These are phyloP conservation scores for Deilephila elpenor DNA, from an alignment of 2,888 invertebrate genomes.

Conservation along the genomic window DNA sequence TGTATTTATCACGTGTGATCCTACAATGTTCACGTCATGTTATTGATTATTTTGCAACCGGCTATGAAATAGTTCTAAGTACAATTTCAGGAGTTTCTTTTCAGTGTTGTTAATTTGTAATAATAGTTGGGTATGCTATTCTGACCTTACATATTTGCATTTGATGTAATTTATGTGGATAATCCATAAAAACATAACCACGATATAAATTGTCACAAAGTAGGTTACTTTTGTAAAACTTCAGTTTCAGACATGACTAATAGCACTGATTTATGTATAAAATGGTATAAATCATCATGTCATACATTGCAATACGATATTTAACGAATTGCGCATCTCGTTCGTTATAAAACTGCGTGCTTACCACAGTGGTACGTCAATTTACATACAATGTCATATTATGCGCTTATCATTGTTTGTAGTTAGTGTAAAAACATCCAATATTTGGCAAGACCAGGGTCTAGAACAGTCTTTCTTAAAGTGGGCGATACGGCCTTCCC, in stretches of 20 bases:
- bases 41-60: constrained; percentile 57
- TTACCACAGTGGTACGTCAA: too few relatives aligned
- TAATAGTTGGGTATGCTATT: too few relatives aligned
- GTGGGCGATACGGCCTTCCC: too few relatives aligned
- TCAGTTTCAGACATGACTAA: background rate
- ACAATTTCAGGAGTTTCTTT: background rate
- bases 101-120: background rate
- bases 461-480: too few relatives aligned
- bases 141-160: background rate
- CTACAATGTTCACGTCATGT: constrained; percentile 48
- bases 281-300: too few relatives aligned
- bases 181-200: constrained; percentile 11
- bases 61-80: constrained; percentile 35
- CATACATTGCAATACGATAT: background rate
- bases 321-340: background rate
- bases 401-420: too few relatives aligned
- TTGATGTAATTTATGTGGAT: background rate
- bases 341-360: background rate
- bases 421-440: too few relatives aligned
- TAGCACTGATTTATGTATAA: background rate
- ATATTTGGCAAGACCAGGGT: too few relatives aligned
- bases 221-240: constrained; percentile 12
- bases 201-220: constrained; percentile 8
- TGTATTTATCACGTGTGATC: background rate
- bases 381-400: too few relatives aligned